Conservation (phyloP, 2,888 invertebrate species). For the Drosophila formosana region DNA sequence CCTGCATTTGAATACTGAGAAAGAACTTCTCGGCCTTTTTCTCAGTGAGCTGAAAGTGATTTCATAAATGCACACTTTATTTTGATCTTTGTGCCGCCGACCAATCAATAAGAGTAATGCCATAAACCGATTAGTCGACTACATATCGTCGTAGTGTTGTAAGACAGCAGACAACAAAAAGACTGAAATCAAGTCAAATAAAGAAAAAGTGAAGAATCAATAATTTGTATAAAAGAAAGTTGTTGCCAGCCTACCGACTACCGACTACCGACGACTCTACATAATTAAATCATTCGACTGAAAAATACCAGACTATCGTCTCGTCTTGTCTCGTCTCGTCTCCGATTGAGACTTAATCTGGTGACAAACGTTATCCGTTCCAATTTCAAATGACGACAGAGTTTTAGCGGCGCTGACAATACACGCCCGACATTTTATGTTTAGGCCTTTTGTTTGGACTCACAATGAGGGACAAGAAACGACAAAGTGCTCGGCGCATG, state of each 20-base stretch:
- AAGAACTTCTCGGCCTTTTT: slow-evolving; percentile 9
- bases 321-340: neutral
- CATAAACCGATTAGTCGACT: slow-evolving; percentile 74
- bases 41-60: slow-evolving; percentile 43
- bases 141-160: slow-evolving; percentile 8
- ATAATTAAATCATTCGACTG: slow-evolving; percentile 74
- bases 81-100: slow-evolving; percentile 53
- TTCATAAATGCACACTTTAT: slow-evolving; percentile 57
- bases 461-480: slow-evolving; percentile 58
- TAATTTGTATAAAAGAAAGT: slow-evolving; percentile 72
- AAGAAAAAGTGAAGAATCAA: slow-evolving; percentile 56
- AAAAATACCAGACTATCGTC: slow-evolving; percentile 60
- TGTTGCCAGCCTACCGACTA: slow-evolving; percentile 14
- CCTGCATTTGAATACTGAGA: slow-evolving; percentile 9
- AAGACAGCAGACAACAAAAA: slow-evolving; percentile 6
- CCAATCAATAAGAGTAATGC: slow-evolving; percentile 60
- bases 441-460: slow-evolving; percentile 51
- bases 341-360: slow-evolving; percentile 66
- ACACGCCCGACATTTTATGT: slow-evolving; percentile 53
- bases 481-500: slow-evolving; percentile 70
- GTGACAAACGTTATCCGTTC: slow-evolving; percentile 77
- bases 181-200: neutral
- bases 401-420: slow-evolving; percentile 75
- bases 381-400: slow-evolving; percentile 81
- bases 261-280: slow-evolving; percentile 11